Conservation (phyloP, 2,888 invertebrate genomes). For the Drosophila gaucha region DNA sequence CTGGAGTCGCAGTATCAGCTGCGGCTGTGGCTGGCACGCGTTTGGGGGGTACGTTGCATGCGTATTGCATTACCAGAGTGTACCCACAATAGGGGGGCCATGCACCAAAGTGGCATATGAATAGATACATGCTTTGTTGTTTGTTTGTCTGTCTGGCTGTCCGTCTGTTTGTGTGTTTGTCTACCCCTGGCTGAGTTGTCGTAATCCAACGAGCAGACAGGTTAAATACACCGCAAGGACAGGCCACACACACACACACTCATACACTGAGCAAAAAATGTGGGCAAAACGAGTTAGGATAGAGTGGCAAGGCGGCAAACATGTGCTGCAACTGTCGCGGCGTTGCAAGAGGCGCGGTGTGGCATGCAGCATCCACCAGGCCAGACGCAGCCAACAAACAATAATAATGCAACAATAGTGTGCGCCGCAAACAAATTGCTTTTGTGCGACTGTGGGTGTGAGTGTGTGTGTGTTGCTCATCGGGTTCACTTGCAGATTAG, state of each 20-base stretch:
- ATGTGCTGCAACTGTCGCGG: slow-evolving; percentile 58
- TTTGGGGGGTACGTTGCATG: slow-evolving; percentile 49
- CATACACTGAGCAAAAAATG: slow-evolving; percentile 36
- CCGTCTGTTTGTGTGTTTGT: slow-evolving; percentile 25
- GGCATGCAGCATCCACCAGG: slow-evolving; percentile 28
- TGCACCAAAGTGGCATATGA: slow-evolving; percentile 68
- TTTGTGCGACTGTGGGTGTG: slow-evolving; percentile 40
- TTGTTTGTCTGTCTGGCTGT: slow-evolving; percentile 39
- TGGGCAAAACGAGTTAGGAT: slow-evolving; percentile 45
- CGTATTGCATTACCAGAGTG: slow-evolving; percentile 72
- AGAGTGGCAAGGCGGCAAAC: slow-evolving; percentile 59
- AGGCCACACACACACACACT: slow-evolving; percentile 52
- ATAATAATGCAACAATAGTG: slow-evolving; percentile 80
- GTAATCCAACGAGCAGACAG: slow-evolving; percentile 83
- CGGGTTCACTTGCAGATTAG: slow-evolving; percentile 76
- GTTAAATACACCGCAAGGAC: slow-evolving; percentile 83
- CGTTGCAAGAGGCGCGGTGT: slow-evolving; percentile 17
- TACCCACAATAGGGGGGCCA: slow-evolving; percentile 4
- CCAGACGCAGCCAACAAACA: slow-evolving; percentile 73
- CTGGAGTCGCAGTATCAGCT: slow-evolving; percentile 42
- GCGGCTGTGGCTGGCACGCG: slow-evolving; percentile 41
- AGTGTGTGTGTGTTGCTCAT: slow-evolving; percentile 35
- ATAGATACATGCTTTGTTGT: slow-evolving; percentile 75
- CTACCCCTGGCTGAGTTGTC: slow-evolving; percentile 51
- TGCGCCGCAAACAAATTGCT: slow-evolving; percentile 77